Conservation (phyloP, 2,113 vertebrate genomes). For the Erythrolamprus reginae region DNA sequence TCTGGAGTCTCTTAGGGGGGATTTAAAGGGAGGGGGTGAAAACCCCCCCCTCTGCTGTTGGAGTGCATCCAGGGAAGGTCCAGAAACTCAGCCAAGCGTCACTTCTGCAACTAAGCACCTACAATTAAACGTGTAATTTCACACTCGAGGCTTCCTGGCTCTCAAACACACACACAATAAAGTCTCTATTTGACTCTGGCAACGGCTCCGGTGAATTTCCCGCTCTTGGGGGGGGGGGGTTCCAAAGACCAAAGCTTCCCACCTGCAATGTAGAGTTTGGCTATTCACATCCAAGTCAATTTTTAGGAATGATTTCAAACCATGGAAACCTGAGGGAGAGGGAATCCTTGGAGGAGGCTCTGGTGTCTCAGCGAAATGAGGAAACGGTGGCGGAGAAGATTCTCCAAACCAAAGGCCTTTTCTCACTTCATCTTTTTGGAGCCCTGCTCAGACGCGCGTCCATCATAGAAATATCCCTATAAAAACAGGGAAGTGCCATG, state of each 20-base stretch:
- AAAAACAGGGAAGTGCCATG: not conserved
- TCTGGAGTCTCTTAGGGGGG: not conserved
- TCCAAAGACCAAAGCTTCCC: not conserved
- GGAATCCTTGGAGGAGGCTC: not conserved
- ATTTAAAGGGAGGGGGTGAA: not conserved
- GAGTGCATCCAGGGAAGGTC: not conserved
- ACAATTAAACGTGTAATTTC: not conserved
- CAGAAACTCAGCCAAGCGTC: not conserved
- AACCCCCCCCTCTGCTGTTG: not conserved
- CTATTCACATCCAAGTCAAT: not conserved
- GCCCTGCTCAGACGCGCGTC: constrained; percentile 31
- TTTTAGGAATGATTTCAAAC: not conserved
- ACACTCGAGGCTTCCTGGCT: not conserved
- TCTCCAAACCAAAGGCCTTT: not conserved
- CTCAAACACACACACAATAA: not conserved
- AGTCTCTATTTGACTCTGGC: not conserved
- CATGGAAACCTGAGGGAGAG: no score
- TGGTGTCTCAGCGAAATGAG: constrained; percentile 49
- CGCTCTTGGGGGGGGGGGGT: not conserved
- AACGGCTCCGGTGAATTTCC: not conserved
- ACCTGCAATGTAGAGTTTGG: not conserved
- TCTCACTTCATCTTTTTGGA: constrained; percentile 64
- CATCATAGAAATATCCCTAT: not conserved
- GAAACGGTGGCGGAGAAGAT: constrained; percentile 50
- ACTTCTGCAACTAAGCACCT: not conserved